Evolutionary conservation across 2,797 vertebrate genomes (phyloP), one percentile per base, ranked within the genome.

Genomic region (Lagocephalus sceleratus): DNA sequence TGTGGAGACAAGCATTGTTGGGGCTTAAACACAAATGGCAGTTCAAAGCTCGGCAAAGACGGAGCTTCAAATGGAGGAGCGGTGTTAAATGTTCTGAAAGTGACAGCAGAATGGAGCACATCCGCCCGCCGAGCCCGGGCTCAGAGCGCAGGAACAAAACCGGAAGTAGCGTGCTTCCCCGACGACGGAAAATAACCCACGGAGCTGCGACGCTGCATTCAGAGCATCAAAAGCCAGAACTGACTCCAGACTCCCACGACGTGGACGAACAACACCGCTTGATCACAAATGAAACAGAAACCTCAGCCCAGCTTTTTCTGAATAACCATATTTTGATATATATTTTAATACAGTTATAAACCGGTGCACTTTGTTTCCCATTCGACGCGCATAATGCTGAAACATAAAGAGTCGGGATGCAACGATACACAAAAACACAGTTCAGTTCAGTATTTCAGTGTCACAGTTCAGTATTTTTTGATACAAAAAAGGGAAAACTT

Each of bases 21-120:
- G 39, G 72, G 68, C 53, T 77, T 81, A 83, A 87, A 83, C 75
- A 81, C 71, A 84, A 85, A 82, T 75, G 78, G 71, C 82, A 87
- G 77, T 88, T 89, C 85, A 90, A 90, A 90, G 87, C 63, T 63
- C 57, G 71, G 57, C 70, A 53, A 78, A 79, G 83, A 83, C 75
- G 82, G 76, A 77, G 75, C 72, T 82, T 88, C 73, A 85, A 78
- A 87, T 49, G 62, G 49, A 22, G 44, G 63, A 71, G 67, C 12
- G 1, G 64, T 57, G 68, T 62, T 82, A 81, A 85, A 57, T 68
- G 71, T 51, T 81, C 60, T 68, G 41, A 71, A 78, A 84, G 78
- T 88, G 89, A 85, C 76, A 81, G 71, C 63, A 73, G 54, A 75
- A 70, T 70, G 71, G 66, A 61, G 58, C 38, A 56, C 65, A 60